Base-by-base conservation (phyloP, 2,113 vertebrate genomes). In the Gnathonemus longibarbis region DNA sequence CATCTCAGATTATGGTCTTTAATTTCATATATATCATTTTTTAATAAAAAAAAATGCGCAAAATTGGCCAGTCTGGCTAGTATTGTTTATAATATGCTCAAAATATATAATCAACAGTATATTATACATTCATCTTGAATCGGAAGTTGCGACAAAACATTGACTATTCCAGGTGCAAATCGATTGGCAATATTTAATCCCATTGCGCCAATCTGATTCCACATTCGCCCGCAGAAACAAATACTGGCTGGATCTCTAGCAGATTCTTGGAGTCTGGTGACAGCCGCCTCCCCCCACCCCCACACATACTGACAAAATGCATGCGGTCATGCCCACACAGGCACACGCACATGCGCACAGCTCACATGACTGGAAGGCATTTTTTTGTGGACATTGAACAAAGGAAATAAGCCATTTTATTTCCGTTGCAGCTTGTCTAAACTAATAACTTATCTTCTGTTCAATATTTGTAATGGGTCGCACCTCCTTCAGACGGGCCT, bases 401-500 rank as follows among this genome's bases (percentile, higher is more conserved):
- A 87, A 58, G 42, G 70, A 86, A 45, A 87, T 46, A 90, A 88
- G n/a, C 70, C 46, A 42, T 88, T 88, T 88, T 88, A 52, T 84
- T 84, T 84, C 45, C 13, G 11, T 48, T 48, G 21, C 62, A 70
- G 62, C n/a, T 70, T 70, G 27, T 70, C 62, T 66, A 70, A 70
- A 70, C 62, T 70, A 70, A 70, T 84, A 84, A 24, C 83, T 84
- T 84, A 84, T 48, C 45, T 46, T 84, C 45, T 48, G 8, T 10
- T 84, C 39, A 24, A n/a, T 46, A 48, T 46, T 46, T 84, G 39
- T 84, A 45, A 84, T 56, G 19, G 52, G 42, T 46, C 15, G 89
- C 52, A 58, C 17, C 24, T 85, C 5, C 24, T 86, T 13, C n/a
- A 80, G 4, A 13, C 0, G 35, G 35, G 6, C 31, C 35, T 80